phyloP scores from a whole-genome alignment of 2,113 vertebrate genomes.

The Clarias gariepinus region DNA sequence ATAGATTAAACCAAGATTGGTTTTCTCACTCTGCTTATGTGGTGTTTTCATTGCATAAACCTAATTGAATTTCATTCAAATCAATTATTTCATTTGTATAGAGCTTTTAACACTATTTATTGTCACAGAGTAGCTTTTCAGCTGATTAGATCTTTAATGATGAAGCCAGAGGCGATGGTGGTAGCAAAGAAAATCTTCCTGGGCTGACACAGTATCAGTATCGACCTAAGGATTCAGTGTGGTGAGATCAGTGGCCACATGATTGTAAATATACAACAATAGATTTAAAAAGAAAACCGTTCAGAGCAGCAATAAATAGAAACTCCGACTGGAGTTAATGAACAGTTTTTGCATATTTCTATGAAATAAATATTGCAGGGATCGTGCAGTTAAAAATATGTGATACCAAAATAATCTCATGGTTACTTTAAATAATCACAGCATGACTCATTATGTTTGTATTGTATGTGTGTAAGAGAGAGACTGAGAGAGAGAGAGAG shows the following conservation, averaged over 20 bases:
- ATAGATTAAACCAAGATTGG: neutral
- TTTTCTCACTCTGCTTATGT: neutral
- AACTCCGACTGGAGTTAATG: neutral
- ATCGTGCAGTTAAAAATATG: conserved; percentile 6
- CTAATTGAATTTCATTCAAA: neutral
- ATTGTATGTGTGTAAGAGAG: neutral
- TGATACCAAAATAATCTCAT: conserved; percentile 18
- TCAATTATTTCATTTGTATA: neutral
- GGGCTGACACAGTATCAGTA: too few species aligned
- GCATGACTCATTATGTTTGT: conserved; percentile 34
- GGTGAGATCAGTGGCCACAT: neutral
- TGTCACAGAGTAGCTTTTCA: neutral
- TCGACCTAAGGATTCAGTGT: neutral
- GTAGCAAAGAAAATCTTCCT: neutral
- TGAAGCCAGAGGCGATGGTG: neutral
- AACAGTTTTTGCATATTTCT: neutral
- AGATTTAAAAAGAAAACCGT: neutral
- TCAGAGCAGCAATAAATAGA: neutral
- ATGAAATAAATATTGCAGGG: neutral
- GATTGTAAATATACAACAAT: neutral
- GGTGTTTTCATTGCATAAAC: conserved; percentile 3
- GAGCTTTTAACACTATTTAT: conserved; percentile 17
- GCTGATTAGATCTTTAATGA: conserved; percentile 5
- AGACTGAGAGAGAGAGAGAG: neutral
- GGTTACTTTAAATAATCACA: conserved; percentile 31